Conservation (phyloP, 2,888 invertebrate genomes). For the Hirtodrosophila duncani region DNA sequence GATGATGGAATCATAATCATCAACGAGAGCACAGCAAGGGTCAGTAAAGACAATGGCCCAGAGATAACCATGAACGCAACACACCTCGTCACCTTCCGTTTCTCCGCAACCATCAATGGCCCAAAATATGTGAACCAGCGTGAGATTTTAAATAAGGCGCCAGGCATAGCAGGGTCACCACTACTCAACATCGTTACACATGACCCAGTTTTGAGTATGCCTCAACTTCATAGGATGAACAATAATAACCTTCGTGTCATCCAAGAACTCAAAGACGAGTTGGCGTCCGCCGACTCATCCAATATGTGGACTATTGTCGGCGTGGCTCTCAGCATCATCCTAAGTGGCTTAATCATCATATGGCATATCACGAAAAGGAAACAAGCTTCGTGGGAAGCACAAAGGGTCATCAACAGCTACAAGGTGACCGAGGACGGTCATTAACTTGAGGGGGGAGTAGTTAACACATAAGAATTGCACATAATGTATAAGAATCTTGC, state of each 20-base stretch:
- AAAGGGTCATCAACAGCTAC: too few species aligned
- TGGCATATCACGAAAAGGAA: too few species aligned
- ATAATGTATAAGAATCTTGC: too few species aligned
- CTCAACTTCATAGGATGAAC: constrained; percentile 4
- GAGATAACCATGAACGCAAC: neutral
- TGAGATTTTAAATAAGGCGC: neutral
- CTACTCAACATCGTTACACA: constrained; percentile 2
- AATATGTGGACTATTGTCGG: neutral
- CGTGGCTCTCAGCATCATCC: neutral
- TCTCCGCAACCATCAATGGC: constrained; percentile 2
- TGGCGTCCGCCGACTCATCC: neutral
- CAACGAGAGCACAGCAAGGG: constrained; percentile 1
- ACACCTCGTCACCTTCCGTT: neutral
- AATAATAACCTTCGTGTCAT: constrained; percentile 2
- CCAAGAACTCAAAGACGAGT: neutral
- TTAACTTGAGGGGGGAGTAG: too few species aligned
- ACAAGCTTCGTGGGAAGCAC: too few species aligned
- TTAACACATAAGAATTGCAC: too few species aligned
- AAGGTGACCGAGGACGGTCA: too few species aligned
- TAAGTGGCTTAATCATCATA: neutral
- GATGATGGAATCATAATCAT: constrained; percentile 6
- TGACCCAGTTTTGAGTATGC: constrained; percentile 4
- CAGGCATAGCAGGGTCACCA: constrained; percentile 3
- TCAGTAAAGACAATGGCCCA: constrained; percentile 4
- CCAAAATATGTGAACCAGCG: constrained; percentile 4